Evolutionary conservation across 2,888 invertebrate species (phyloP).

Genomic region (Cataglyphis cursor): DNA sequence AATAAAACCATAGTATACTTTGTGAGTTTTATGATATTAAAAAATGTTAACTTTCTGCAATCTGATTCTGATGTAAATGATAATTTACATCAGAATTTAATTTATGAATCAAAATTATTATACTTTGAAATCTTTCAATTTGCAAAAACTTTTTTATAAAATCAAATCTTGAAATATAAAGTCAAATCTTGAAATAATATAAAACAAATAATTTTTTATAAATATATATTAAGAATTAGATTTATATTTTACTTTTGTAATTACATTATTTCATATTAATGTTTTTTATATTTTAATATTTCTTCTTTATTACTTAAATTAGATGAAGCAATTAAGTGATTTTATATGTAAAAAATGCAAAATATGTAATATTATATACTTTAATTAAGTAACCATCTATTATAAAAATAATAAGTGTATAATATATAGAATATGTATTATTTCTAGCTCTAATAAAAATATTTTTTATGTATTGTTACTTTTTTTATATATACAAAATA

Average conservation of each 20-base stretch:
- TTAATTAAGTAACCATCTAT: neutral
- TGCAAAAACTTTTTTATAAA: neutral
- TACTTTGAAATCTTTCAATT: neutral
- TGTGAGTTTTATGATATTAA: neutral
- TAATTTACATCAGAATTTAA: neutral
- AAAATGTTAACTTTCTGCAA: neutral
- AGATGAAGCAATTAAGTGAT: neutral
- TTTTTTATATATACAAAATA: neutral
- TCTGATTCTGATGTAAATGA: neutral
- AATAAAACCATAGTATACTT: neutral
- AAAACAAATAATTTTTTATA: neutral
- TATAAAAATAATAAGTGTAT: neutral
- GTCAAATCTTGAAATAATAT: neutral
- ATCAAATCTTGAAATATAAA: neutral
- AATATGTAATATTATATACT: slow-evolving; percentile 6
- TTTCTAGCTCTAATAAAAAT: neutral
- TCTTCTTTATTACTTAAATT: neutral
- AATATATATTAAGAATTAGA: slow-evolving; percentile 5
- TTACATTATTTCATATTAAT: neutral
- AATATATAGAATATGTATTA: neutral
- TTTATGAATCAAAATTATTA: neutral
- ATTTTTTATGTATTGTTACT: neutral
- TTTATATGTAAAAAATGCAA: neutral
- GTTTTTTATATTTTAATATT: neutral
- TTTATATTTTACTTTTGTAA: neutral